Base-by-base conservation (phyloP, 1,140 invertebrate species). In the Galleria mellonella region DNA sequence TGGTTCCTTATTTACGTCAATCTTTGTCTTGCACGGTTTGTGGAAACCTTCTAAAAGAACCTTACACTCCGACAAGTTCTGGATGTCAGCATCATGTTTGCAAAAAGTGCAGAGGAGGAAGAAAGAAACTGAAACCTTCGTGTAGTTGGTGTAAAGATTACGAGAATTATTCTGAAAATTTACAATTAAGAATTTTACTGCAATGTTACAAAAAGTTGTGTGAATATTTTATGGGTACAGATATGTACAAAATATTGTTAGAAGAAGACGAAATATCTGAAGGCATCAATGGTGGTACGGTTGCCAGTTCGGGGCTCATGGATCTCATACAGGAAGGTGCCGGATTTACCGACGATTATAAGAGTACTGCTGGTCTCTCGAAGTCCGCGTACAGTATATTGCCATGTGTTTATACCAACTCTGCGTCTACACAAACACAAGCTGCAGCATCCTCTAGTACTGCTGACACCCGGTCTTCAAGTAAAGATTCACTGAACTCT, bases 31-130 rank as follows among this genome's bases (percentile, higher is more conserved):
- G 96, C 83, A 94, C 93, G 43, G 95, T 97, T 29, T 97, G 96
- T 81, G 92, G 92, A 42, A 92, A 94, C 69, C 87, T 97, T 44
- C 82, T 96, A 33, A 91, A 92, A 36, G 92, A 94, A 72, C 95
- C 96, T 1, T 92, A 92, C 69, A 92, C 93, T 32, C 94, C 95
- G n/a, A 89, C 88, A 3, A 91, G 91, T 59, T 91, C 90, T n/a
- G 90, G 90, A 44, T 97, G 96, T 86, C 93, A 95, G 78, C 96
- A 97, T 86, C 92, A 96, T 85, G 93, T 97, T 10, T 97, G 96
- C 71, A 87, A 83, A 70, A 83, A 83, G 47, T 97, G 96, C 75
- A 89, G 92, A 62, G 94, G 94, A 35, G 94, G 94, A 1, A 91
- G 92, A 54, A 96, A 96, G 82, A 92, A 92, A 70, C 84, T 96